Percentiles rank a stretch among this genome's conserved stretches.
Conservation (phyloP, 2,113 vertebrate species). For the Saccopteryx bilineata region DNA sequence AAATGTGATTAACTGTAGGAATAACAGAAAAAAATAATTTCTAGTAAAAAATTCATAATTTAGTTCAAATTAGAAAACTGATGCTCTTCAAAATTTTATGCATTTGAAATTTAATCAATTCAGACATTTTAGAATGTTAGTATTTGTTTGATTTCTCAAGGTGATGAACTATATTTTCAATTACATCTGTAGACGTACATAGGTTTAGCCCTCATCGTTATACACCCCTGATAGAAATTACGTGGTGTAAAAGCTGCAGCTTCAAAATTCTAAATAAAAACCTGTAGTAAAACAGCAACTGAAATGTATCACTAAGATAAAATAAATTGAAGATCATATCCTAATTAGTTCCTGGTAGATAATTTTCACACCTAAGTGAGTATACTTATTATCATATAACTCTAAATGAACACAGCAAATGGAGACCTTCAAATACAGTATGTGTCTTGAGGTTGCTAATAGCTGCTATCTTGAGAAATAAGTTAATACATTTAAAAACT, state of each 20-base stretch:
- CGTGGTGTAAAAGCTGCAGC: neutral
- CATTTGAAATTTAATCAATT: constrained; percentile 46
- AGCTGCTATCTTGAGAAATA: constrained; percentile 76
- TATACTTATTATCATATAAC: constrained; percentile 80
- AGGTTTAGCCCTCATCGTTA: constrained; percentile 18
- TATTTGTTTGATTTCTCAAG: constrained; percentile 26
- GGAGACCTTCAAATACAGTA: constrained; percentile 78
- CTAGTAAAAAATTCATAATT: constrained; percentile 24
- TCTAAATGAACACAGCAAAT: constrained; percentile 65
- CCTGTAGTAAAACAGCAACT: neutral
- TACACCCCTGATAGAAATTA: neutral
- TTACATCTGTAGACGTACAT: neutral
- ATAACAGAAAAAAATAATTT: constrained; percentile 56
- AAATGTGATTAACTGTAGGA: constrained; percentile 29
- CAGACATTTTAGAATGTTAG: constrained; percentile 41
- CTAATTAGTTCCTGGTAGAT: constrained; percentile 70
- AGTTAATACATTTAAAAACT: constrained; percentile 69
- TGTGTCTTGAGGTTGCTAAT: constrained; percentile 64
- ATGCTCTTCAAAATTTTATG: neutral
- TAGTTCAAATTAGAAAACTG: constrained; percentile 51
- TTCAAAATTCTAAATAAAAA: constrained; percentile 65
- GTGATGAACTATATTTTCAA: neutral
- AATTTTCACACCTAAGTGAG: constrained; percentile 78
- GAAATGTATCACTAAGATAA: constrained; percentile 59
- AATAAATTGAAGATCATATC: constrained; percentile 66